Evolutionary conservation across 2,113 vertebrate species (phyloP).

Genomic region (Gymnogyps californianus): DNA sequence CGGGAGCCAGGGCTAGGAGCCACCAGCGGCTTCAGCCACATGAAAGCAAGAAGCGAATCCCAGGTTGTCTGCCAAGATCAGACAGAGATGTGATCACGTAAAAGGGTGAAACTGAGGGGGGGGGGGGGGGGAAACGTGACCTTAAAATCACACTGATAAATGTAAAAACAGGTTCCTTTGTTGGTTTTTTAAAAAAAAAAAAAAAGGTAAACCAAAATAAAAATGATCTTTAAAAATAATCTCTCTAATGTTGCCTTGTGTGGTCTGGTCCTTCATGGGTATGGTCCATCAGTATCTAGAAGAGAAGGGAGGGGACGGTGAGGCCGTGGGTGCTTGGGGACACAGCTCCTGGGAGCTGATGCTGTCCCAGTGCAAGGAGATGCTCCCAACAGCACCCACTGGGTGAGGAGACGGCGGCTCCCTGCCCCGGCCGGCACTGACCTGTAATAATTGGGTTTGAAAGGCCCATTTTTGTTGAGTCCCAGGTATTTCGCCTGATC

Average conservation of each 20-base stretch:
- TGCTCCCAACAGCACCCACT: not conserved
- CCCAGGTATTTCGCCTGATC: slow-evolving; percentile 87
- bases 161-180: not conserved
- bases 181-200: not conserved
- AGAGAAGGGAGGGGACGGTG: slow-evolving; percentile 14
- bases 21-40: slow-evolving; percentile 56
- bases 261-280: slow-evolving; percentile 70
- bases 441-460: slow-evolving; percentile 89
- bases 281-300: slow-evolving; percentile 78
- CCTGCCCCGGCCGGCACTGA: not conserved
- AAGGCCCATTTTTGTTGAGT: slow-evolving; percentile 86
- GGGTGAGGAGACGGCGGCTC: not conserved
- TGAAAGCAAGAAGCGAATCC: slow-evolving; percentile 62
- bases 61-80: slow-evolving; percentile 57
- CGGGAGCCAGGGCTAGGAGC: slow-evolving; percentile 45
- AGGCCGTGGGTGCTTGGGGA: not conserved
- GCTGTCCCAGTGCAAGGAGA: not conserved
- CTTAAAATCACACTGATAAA: slow-evolving; percentile 50
- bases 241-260: slow-evolving; percentile 73
- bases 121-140: not conserved
- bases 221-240: slow-evolving; percentile 73
- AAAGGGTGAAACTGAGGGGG: not conserved
- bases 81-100: slow-evolving; percentile 45
- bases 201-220: slow-evolving; percentile 65
- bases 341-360: not conserved